phyloP scores from a whole-genome alignment of 2,888 invertebrate genomes.

The Allophyes oxyacanthae region DNA sequence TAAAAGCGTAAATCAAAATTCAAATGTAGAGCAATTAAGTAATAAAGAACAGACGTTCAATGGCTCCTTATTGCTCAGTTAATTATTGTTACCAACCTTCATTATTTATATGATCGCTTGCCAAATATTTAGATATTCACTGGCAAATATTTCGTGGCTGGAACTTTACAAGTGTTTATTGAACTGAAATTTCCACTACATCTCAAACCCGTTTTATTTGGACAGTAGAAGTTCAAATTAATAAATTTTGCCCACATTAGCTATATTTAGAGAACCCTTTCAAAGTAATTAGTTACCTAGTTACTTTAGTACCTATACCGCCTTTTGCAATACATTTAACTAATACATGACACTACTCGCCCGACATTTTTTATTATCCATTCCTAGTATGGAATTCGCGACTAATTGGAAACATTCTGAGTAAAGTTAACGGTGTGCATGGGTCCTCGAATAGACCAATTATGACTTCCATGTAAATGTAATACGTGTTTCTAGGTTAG shows the following conservation, averaged over 20 bases:
- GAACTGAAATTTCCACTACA: slow-evolving; percentile 4
- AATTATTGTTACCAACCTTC: background rate
- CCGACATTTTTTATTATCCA: slow-evolving; percentile 24
- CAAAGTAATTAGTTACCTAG: slow-evolving; percentile 6
- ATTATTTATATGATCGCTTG: background rate
- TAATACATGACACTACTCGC: slow-evolving; percentile 24
- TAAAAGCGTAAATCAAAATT: slow-evolving; percentile 18
- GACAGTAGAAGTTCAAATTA: background rate
- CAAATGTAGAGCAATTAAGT: slow-evolving; percentile 17
- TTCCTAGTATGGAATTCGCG: slow-evolving; percentile 22
- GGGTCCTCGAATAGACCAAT: slow-evolving; percentile 28
- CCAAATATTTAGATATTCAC: slow-evolving; percentile 2
- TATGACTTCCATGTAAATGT: slow-evolving; percentile 33
- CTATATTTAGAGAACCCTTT: slow-evolving; percentile 1
- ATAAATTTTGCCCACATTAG: slow-evolving; percentile 4
- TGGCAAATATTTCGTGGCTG: background rate
- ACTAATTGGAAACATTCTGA: slow-evolving; percentile 43
- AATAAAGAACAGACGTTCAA: slow-evolving; percentile 19
- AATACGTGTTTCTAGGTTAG: slow-evolving; percentile 25
- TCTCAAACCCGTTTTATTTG: background rate
- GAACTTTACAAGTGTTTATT: slow-evolving; percentile 3
- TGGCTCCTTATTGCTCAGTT: background rate
- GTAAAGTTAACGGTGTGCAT: slow-evolving; percentile 27
- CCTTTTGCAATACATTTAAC: slow-evolving; percentile 17
- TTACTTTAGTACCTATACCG: background rate